phyloP scores from a whole-genome alignment of 1,140 invertebrate genomes.

The Frieseomelitta varia region DNA sequence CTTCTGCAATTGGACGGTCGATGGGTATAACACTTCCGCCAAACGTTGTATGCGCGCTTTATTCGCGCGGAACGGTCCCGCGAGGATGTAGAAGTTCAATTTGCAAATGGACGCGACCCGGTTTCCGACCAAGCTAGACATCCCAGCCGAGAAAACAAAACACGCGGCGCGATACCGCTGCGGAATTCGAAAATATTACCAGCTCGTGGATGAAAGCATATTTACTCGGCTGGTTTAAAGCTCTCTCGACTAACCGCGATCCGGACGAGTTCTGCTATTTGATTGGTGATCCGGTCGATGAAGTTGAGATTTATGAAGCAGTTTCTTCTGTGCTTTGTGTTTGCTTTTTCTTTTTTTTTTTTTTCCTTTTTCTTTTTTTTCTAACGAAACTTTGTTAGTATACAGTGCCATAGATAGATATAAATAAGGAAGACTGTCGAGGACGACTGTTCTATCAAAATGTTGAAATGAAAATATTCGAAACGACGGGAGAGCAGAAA shows the following conservation, averaged over 20 bases:
- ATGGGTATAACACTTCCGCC: neutral
- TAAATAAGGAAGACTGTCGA: too few species aligned
- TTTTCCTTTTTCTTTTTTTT: neutral
- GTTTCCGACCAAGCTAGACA: neutral
- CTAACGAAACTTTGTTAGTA: neutral
- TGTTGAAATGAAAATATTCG: neutral
- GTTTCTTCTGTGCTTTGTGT: too few species aligned
- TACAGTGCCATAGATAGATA: neutral
- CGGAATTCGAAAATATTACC: conserved; percentile 3
- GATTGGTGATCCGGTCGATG: neutral
- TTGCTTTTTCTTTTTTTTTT: neutral
- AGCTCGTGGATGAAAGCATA: neutral
- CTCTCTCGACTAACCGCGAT: too few species aligned
- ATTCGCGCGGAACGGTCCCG: neutral
- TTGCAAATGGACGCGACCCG: conserved; percentile 58
- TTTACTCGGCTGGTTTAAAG: neutral
- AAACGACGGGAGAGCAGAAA: neutral
- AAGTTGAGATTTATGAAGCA: too few species aligned
- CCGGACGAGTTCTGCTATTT: neutral
- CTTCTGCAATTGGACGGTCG: neutral
- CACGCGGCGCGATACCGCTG: neutral
- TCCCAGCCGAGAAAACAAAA: neutral
- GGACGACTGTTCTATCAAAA: too few species aligned
- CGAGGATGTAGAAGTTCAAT: conserved; percentile 43
- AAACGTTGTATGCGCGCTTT: neutral